Base-by-base conservation (phyloP, 2,888 invertebrate genomes). In the Ormyrus thymus region DNA sequence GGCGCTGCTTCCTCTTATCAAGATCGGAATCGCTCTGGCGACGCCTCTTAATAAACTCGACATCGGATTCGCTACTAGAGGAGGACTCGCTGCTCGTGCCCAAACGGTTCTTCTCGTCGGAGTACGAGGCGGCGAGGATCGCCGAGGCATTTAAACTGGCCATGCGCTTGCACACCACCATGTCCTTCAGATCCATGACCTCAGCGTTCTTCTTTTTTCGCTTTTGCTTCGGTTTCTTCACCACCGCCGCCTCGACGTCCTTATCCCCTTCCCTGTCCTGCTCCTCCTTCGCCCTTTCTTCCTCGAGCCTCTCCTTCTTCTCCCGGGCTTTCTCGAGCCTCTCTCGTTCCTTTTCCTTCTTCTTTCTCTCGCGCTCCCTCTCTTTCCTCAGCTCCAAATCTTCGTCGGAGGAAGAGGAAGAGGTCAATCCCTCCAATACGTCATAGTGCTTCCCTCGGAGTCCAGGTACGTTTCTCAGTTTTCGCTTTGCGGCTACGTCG, bases 121-220 rank as follows among this genome's bases (percentile, higher is more conserved):
- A 93, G 86, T 97, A 97, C 83, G 96, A 96, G 29, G 97, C 97
- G 0, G 97, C 96, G 83, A 97, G 92, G 85, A 97, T 97, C 29
- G 97, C 97, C 53, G 95, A 95, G 11, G 97, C 97, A 89, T 97
- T 97, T 50, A 97, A 91, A 87, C 96, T 96, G 29, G 97, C 97
- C 97, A 97, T 97, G 50, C 97, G 93, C 88, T 97, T 97, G 84
- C 95, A 93, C 13, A 97, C 96, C 7, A 97, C 94, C 93, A 96
- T 96, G 84, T 96, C 96, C 86, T 95, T 95, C 66, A 96, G 91
- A 86, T 96, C 96, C 95, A 95, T 95, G 46, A 94, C 92, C 58
- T 88, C 87, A 71, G 88, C 88, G 61, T 87, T 90, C 84, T 85
- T 89, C 81, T 85, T 87, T 71, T 84, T 85, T 78, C 89, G 86